These are phyloP conservation scores for Rhinolophus sinicus DNA, from an alignment of 2,113 vertebrate genomes.

Conservation along the genomic window DNA sequence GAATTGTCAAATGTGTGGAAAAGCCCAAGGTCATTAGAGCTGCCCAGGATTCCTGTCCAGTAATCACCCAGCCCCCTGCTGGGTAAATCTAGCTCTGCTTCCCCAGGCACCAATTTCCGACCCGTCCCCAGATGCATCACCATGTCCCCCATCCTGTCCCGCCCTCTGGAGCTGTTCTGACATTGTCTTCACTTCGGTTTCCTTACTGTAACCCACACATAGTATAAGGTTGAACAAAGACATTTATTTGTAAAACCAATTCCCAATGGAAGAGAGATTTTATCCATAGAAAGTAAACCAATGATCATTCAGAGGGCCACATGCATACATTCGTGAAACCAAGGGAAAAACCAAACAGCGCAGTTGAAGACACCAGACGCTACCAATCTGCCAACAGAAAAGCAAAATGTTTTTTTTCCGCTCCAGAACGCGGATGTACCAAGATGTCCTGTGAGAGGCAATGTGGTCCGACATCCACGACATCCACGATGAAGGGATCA, in stretches of 20 bases:
- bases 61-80: not conserved
- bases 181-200: not conserved
- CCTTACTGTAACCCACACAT: not conserved
- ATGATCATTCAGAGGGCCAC: conserved; percentile 39
- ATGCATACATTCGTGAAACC: conserved; percentile 66
- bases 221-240: not conserved
- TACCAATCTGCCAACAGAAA: conserved; percentile 82
- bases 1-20: not conserved
- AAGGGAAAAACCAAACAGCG: conserved; percentile 35
- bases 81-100: not conserved
- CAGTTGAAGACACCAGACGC: conserved; percentile 63
- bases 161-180: not conserved
- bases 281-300: conserved; percentile 62
- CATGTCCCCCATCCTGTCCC: not conserved
- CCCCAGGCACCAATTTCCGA: not conserved
- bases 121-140: not conserved
- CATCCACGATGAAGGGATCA: conserved; percentile 64
- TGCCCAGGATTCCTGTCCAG: not conserved
- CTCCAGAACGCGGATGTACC: conserved; percentile 77
- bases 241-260: conserved; percentile 88
- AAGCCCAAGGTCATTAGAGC: not conserved
- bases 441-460: conserved; percentile 68
- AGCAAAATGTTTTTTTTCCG: conserved; percentile 83
- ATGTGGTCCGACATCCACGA: conserved; percentile 64
- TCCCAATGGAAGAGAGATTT: conserved; percentile 69